Evolutionary conservation across 2,888 invertebrate species (phyloP).

Genomic region (Lasioglossum villosulum): DNA sequence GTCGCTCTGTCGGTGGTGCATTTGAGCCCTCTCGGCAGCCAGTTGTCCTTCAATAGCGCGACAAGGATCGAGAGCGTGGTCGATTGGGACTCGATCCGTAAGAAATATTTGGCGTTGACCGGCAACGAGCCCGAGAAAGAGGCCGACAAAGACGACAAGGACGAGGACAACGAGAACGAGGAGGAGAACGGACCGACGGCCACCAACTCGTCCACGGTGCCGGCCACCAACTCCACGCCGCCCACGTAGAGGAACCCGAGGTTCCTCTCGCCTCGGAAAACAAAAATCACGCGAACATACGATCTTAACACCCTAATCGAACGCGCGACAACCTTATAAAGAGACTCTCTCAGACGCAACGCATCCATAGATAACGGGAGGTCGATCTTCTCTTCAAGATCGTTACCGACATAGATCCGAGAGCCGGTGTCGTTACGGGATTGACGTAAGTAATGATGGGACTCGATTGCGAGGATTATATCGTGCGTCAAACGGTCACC

Average conservation of each 20-base stretch:
- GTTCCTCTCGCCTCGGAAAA: slow-evolving; percentile 38
- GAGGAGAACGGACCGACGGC: slow-evolving; percentile 76
- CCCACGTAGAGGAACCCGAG: slow-evolving; percentile 71
- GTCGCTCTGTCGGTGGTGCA: slow-evolving; percentile 93
- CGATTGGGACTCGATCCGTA: slow-evolving; percentile 96
- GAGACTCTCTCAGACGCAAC: slow-evolving; percentile 7
- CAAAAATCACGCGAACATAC: slow-evolving; percentile 6
- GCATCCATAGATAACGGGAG: slow-evolving; percentile 38
- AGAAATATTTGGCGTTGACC: slow-evolving; percentile 92
- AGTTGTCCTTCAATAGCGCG: slow-evolving; percentile 91
- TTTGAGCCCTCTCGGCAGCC: slow-evolving; percentile 93
- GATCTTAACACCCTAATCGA: not conserved
- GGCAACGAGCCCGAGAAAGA: slow-evolving; percentile 87
- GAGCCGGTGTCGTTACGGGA: slow-evolving; percentile 30
- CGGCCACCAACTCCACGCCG: slow-evolving; percentile 75
- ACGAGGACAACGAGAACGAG: slow-evolving; percentile 78
- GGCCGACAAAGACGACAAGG: slow-evolving; percentile 80
- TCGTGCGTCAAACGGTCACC: slow-evolving; percentile 34
- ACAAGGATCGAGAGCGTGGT: slow-evolving; percentile 95
- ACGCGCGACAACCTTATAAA: not conserved
- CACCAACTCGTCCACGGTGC: slow-evolving; percentile 77
- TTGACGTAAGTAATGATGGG: slow-evolving; percentile 54
- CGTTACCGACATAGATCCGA: slow-evolving; percentile 25
- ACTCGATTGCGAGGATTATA: slow-evolving; percentile 19
- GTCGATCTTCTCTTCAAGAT: slow-evolving; percentile 1